phyloP scores from a whole-genome alignment of 1,140 invertebrate species.

The Paramacrobiotus metropolitanus region DNA sequence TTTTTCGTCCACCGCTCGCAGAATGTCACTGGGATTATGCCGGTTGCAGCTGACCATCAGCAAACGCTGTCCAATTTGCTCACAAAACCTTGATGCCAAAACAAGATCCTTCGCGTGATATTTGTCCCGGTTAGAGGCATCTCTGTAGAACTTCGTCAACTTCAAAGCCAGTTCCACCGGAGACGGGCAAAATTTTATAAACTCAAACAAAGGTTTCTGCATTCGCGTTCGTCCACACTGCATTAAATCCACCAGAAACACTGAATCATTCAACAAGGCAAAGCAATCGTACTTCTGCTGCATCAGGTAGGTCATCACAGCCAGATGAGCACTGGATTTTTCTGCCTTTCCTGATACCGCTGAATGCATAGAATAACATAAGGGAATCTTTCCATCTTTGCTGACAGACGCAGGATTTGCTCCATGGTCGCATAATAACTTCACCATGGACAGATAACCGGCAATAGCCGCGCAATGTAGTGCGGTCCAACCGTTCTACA shows the following conservation, averaged over 20 bases:
- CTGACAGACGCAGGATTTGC: conserved; percentile 59
- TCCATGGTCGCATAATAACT: conserved; percentile 75
- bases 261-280: conserved; percentile 67
- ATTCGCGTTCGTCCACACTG: conserved; percentile 86
- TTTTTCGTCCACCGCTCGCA: conserved; percentile 66
- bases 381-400: conserved; percentile 60
- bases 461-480: conserved; percentile 84
- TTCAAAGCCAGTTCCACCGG: conserved; percentile 95
- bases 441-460: conserved; percentile 79
- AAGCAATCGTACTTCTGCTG: conserved; percentile 93
- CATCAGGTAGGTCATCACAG: conserved; percentile 83
- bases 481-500: conserved; percentile 75
- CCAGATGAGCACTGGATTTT: conserved; percentile 41
- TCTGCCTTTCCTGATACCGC: conserved; percentile 17
- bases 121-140: conserved; percentile 43
- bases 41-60: conserved; percentile 72
- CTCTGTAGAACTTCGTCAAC: conserved; percentile 44
- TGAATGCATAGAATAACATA: conserved; percentile 91
- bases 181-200: conserved; percentile 79
- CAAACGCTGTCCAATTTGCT: conserved; percentile 85
- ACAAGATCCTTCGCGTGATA: conserved; percentile 87
- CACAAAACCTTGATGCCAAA: conserved; percentile 77
- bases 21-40: conserved; percentile 61
- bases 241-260: conserved; percentile 97
- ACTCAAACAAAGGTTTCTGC: conserved; percentile 87